Base-by-base conservation (phyloP, 2,888 invertebrate species). In the Campoplex capitator region DNA sequence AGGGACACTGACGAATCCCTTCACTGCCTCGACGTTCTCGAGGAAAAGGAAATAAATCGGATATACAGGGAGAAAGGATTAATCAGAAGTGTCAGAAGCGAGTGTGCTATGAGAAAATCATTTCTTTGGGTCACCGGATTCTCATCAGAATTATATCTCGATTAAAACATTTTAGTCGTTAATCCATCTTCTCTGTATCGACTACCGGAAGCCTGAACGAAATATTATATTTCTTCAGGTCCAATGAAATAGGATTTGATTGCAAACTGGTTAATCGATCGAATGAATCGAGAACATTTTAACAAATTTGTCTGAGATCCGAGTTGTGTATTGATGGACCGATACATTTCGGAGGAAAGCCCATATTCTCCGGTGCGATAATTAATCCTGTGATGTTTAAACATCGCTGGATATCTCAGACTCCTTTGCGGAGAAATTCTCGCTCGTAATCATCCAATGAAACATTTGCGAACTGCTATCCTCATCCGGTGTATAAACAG, bases 1-100 rank as follows among this genome's bases (percentile, higher is more conserved):
- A 93, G 91, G 93, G 92, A 89, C 92, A 90, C 83, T 84, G 79
- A 82, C 23, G 79, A 38, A 79, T 65, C 65, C 85, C 56, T 23
- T 23, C 23, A 23, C 23, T 42, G 38, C 51, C 28, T 32, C 67
- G 32, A 23, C 35, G 32, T 65, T 70, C 58, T 75, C 54, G 71
- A 74, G 79, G 56, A 65, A 45, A 58, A 54, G 38, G 56, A 68
- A 32, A 67, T 62, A 38, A 75, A 74, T 56, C 16, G 65, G 74
- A 8, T 8, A 74, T 70, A 79, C 75, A n/a, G 62, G 51, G 18
- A 38, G 35, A 45, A 48, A 13, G 70, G 23, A 75, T 75, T 23
- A 48, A 70, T 67, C 9, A 48, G 32, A 32, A 28, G 45, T 51
- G 62, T 45, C 54, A 45, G 18, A 38, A 42, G 23, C 45, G 2